phyloP scores from a whole-genome alignment of 2,113 vertebrate genomes.

The Solea senegalensis region DNA sequence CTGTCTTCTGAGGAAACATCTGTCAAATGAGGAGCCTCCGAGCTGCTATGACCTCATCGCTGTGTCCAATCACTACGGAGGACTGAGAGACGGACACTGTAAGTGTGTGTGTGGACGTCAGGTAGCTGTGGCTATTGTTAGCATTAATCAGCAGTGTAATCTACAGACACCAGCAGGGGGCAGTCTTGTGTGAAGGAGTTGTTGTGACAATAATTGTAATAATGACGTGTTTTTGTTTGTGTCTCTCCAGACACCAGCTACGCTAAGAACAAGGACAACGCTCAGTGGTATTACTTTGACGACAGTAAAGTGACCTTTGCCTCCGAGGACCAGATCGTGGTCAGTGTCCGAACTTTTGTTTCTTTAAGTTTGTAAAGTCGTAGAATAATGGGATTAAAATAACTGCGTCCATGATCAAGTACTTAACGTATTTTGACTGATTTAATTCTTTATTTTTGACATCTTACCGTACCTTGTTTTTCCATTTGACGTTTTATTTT shows the following conservation, averaged over 20 bases:
- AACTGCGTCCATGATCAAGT: too few relatives aligned
- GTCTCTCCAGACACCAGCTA: conserved; percentile 85
- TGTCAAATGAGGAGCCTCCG: conserved; percentile 75
- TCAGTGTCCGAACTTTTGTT: neutral
- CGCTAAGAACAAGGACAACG: conserved; percentile 87
- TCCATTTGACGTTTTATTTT: too few relatives aligned
- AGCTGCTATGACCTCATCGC: conserved; percentile 90
- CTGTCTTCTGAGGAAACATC: conserved; percentile 82
- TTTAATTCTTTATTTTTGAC: too few relatives aligned
- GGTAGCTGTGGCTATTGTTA: too few relatives aligned
- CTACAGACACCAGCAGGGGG: too few relatives aligned
- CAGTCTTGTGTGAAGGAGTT: too few relatives aligned
- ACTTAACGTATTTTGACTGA: too few relatives aligned
- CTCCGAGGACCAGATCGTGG: conserved; percentile 86
- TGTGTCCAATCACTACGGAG: conserved; percentile 91
- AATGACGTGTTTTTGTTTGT: neutral
- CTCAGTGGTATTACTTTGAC: conserved; percentile 90
- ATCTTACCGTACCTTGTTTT: too few relatives aligned
- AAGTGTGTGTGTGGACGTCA: conserved; percentile 31
- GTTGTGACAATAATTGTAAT: too few relatives aligned
- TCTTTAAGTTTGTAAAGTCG: neutral
- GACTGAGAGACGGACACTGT: conserved; percentile 90
- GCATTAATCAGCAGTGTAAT: too few relatives aligned
- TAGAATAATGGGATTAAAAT: neutral
- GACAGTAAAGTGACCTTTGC: conserved; percentile 88